Base-by-base conservation (phyloP, 2,888 invertebrate genomes). In the Pinctada fucata region DNA sequence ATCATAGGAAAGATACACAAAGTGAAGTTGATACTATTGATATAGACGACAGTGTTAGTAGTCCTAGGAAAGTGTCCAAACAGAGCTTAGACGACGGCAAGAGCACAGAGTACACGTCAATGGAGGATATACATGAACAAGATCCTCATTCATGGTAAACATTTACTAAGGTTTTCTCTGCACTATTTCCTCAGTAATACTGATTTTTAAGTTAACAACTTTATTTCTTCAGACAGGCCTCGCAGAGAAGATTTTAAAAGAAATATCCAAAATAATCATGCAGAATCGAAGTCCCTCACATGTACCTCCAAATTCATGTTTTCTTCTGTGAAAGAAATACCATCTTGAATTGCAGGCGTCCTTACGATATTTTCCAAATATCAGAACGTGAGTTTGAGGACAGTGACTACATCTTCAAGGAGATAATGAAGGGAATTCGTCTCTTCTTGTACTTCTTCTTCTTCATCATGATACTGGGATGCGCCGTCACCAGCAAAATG, bases 401-500 rank as follows among this genome's bases (percentile, higher is more conserved):
- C 65, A 87, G 86, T 66, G 88, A 88, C 64, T 84, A 86, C 50
- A 85, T 88, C 69, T 89, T 89, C 77, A 88, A 88, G 71, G 88
- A 89, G 77, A 88, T 89, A 65, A 82, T 89, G 65, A 89, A 90
- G 73, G 83, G 92, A 31, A 82, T 92, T 49, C 91, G 93, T 78
- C 87, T 97, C 80, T 91, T 96, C 88, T 96, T 97, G 49, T 98
- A 97, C 93, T 92, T 96, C 85, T 92, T 97, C 86, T 97, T 97
- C 82, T 97, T 97, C 92, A 92, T 96, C 69, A 95, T 96, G 89
- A 97, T 98, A 83, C 94, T 98, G 87, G 95, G 94, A 3, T 96
- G 96, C 76, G 97, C 97, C 66, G 97, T 97, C 79, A 94, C 97
- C 89, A 96, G 97, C 88, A 97, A 97, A 93, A 96, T 97, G 86